Conservation (phyloP, 1,140 invertebrate species). For the Lucilia cuprina region DNA sequence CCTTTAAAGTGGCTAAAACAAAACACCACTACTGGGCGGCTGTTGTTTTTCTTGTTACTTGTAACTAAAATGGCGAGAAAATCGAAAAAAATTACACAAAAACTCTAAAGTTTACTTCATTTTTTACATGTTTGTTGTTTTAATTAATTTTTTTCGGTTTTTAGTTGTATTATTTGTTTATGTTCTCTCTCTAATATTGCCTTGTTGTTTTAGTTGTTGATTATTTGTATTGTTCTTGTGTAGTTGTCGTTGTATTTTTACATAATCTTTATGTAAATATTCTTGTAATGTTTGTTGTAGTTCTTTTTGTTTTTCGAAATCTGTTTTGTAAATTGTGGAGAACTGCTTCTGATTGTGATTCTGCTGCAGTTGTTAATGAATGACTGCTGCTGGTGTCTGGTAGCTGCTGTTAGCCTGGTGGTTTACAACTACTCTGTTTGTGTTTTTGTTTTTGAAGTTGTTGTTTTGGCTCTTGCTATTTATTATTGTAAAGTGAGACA, state of each 20-base stretch:
- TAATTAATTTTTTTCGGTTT: neutral
- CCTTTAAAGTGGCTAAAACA: neutral
- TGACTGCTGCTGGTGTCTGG: neutral
- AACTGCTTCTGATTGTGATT: neutral
- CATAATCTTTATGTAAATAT: neutral
- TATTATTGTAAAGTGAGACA: neutral
- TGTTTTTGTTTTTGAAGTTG: slow-evolving; percentile 1
- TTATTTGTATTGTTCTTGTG: slow-evolving; percentile 7
- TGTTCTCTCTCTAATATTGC: neutral
- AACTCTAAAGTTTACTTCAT: neutral
- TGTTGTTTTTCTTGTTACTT: neutral
- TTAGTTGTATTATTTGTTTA: neutral
- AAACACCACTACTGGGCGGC: neutral
- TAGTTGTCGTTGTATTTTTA: slow-evolving; percentile 11
- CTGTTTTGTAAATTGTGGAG: neutral
- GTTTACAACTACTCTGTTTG: neutral
- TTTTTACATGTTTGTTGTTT: neutral
- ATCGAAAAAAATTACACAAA: neutral
- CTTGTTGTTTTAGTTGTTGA: neutral
- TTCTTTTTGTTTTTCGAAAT: no score
- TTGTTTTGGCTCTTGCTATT: neutral
- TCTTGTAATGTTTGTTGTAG: no score
- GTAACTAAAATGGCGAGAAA: neutral
- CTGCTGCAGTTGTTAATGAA: neutral
- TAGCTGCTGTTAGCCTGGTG: neutral